Evolutionary conservation across 2,113 vertebrate species (phyloP).

Genomic region (Epinephelus moara): DNA sequence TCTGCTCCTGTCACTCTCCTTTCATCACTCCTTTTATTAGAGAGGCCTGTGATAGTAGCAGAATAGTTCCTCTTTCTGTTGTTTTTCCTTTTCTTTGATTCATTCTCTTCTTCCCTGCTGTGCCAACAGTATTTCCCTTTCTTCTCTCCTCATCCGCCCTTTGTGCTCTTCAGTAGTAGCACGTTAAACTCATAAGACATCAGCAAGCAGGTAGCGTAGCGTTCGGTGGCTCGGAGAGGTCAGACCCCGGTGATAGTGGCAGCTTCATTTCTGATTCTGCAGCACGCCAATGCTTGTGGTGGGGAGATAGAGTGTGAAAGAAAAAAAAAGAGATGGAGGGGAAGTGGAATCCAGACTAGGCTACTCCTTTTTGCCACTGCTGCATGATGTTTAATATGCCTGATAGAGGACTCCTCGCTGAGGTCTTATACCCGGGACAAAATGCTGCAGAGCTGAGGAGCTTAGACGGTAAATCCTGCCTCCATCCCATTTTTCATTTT

Average conservation of each 20-base stretch:
- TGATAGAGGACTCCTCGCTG: slow-evolving; percentile 42
- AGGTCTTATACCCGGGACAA: slow-evolving; percentile 45
- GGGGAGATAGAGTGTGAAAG: slow-evolving; percentile 22
- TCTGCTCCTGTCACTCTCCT: slow-evolving; percentile 28
- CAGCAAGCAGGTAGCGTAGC: slow-evolving; percentile 69
- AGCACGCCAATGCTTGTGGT: slow-evolving; percentile 31
- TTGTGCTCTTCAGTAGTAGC: slow-evolving; percentile 36
- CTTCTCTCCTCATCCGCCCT: slow-evolving; percentile 20
- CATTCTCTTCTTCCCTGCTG: neutral
- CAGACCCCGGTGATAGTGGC: slow-evolving; percentile 68
- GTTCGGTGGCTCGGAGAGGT: slow-evolving; percentile 72
- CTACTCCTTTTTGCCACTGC: slow-evolving; percentile 32
- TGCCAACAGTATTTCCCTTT: neutral
- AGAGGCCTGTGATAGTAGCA: slow-evolving; percentile 4
- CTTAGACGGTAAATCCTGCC: slow-evolving; percentile 72
- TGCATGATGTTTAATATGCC: slow-evolving; percentile 66
- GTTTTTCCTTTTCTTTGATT: slow-evolving; percentile 5
- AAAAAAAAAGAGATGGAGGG: neutral
- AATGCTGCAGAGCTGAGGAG: slow-evolving; percentile 67
- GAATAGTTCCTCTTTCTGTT: neutral
- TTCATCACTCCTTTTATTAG: slow-evolving; percentile 27
- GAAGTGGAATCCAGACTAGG: slow-evolving; percentile 27
- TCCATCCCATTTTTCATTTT: slow-evolving; percentile 56
- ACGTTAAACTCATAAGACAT: slow-evolving; percentile 56
- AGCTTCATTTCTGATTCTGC: slow-evolving; percentile 79